These are phyloP conservation scores for Macaria liturata DNA, from an alignment of 2,888 invertebrate species.

Conservation along the genomic window DNA sequence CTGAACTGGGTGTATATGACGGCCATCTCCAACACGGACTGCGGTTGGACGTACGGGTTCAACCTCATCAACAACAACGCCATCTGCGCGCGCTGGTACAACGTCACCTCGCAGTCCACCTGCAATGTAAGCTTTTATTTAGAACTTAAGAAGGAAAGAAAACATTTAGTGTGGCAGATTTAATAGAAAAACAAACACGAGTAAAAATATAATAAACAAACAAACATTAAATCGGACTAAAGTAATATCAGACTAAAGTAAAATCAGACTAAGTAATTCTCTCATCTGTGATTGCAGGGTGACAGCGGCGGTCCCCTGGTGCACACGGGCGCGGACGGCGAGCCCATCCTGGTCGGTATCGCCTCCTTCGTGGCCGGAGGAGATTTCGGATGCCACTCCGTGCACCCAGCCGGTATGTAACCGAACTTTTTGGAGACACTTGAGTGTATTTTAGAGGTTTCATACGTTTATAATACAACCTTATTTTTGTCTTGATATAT, in stretches of 20 bases:
- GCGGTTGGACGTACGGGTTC: conserved; percentile 42
- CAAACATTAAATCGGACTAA: too few species aligned
- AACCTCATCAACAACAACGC: conserved; percentile 40
- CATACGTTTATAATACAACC: too few species aligned
- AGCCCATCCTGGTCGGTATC: conserved; percentile 58
- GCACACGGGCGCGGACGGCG: conserved; percentile 47
- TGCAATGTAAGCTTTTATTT: conserved; percentile 52
- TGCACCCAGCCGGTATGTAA: conserved; percentile 60
- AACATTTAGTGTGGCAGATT: too few species aligned
- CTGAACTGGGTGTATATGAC: conserved; percentile 69
- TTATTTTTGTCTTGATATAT: too few species aligned
- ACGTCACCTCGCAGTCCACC: conserved; percentile 70
- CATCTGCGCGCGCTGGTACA: conserved; percentile 67
- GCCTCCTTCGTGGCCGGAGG: conserved; percentile 70
- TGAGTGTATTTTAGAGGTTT: too few species aligned
- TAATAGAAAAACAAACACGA: too few species aligned
- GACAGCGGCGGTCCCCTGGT: conserved; percentile 74
- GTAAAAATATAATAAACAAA: too few species aligned
- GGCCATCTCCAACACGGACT: conserved; percentile 51
- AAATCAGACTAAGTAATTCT: too few species aligned
- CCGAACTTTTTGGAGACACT: too few species aligned
- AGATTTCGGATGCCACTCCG: conserved; percentile 66
- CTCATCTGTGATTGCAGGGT: conserved; percentile 35
- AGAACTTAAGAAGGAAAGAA: too few species aligned
- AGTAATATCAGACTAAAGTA: too few species aligned